Conservation (phyloP, 30 jellyfish, hydroid and myxozoan genomes). For the Hydra vulgaris region DNA sequence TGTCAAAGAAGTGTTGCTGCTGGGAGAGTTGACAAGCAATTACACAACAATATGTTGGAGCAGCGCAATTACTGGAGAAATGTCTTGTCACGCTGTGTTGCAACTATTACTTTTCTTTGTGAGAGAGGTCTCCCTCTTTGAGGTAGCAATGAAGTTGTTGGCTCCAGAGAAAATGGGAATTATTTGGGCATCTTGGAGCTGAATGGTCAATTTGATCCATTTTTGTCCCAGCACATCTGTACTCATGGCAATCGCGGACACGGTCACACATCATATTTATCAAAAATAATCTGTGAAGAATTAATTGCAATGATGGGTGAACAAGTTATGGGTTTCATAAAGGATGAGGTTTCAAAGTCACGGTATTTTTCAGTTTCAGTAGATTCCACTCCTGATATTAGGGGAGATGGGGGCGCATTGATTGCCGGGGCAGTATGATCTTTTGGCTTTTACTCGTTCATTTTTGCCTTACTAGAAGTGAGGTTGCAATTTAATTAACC, state of each 20-base stretch:
- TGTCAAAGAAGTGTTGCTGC: not conserved
- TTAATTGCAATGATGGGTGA: not conserved
- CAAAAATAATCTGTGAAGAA: not conserved
- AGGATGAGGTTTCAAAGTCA: not conserved
- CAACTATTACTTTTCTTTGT: not conserved
- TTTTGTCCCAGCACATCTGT: not conserved
- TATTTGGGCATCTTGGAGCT: conserved; percentile 9
- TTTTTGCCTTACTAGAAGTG: too few relatives aligned
- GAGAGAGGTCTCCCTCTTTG: conserved; percentile 4
- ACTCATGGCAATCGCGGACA: not conserved
- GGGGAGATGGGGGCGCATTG: too few relatives aligned
- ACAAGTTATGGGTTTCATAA: not conserved
- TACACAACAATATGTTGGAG: not conserved
- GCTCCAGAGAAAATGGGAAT: conserved; percentile 8
- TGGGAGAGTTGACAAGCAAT: not conserved
- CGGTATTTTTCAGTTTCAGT: not conserved
- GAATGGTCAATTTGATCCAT: conserved; percentile 1
- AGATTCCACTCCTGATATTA: not conserved
- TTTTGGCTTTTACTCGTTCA: too few relatives aligned
- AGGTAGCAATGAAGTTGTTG: conserved; percentile 5
- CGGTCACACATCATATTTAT: not conserved
- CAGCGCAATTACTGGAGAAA: not conserved
- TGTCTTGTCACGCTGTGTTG: not conserved
- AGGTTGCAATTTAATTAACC: too few relatives aligned
- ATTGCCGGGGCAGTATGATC: too few relatives aligned